A percentile compares a stretch with the other conserved stretches of the same genome.
These are phyloP conservation scores for Micrasema longulum DNA, from an alignment of 1,140 invertebrate genomes.

Conservation along the genomic window DNA sequence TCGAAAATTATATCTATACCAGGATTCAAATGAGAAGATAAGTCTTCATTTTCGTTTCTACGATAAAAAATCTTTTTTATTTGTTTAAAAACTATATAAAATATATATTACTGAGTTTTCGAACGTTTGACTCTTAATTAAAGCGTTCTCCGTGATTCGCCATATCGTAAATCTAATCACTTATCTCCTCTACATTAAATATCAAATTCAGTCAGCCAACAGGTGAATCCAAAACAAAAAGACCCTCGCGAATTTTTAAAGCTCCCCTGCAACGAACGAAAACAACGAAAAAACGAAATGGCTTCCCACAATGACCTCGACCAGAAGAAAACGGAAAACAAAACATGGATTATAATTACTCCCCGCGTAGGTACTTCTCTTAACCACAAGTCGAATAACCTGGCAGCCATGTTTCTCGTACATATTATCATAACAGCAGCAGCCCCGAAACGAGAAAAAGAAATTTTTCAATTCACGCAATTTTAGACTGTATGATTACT, in stretches of 20 bases:
- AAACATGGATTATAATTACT: conserved; percentile 40
- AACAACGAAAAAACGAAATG: conserved; percentile 42
- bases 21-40: too few relatives aligned
- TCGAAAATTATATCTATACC: too few relatives aligned
- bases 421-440: conserved; percentile 36
- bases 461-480: not conserved
- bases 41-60: too few relatives aligned
- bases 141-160: too few relatives aligned
- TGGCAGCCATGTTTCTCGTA: conserved; percentile 25
- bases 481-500: not conserved
- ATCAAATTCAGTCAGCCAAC: conserved; percentile 2
- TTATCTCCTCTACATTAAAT: conserved; percentile 11
- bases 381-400: conserved; percentile 26
- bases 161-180: conserved; percentile 28
- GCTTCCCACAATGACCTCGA: conserved; percentile 17
- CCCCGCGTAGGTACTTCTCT: conserved; percentile 4
- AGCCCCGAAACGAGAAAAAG: conserved; percentile 3
- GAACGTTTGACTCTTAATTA: too few relatives aligned
- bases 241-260: conserved; percentile 4
- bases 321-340: conserved; percentile 24
- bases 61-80: too few relatives aligned
- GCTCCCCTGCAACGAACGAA: not conserved
- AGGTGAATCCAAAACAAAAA: conserved; percentile 20
- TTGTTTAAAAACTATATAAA: too few relatives aligned
- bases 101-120: too few relatives aligned